phyloP scores from a whole-genome alignment of 2,888 invertebrate species.

The Drosophila recens region DNA sequence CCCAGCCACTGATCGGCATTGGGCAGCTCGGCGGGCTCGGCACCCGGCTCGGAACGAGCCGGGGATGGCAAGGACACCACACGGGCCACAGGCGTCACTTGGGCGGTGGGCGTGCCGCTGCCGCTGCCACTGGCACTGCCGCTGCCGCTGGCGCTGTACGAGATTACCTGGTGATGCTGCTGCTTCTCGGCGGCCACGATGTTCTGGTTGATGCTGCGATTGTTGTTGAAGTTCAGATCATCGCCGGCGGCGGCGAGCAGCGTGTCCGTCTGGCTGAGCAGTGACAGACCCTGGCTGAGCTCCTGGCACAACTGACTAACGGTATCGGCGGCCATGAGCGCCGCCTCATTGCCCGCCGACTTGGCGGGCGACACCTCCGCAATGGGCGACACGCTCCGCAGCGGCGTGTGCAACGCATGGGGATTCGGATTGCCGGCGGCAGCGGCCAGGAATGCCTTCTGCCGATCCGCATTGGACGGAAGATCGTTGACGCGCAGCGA shows the following conservation, averaged over 20 bases:
- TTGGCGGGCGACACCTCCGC: constrained; percentile 90
- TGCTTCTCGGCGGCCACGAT: constrained; percentile 84
- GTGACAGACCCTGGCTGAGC: constrained; percentile 89
- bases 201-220: constrained; percentile 87
- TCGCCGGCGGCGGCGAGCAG: constrained; percentile 81
- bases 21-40: constrained; percentile 87
- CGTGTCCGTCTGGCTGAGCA: constrained; percentile 88
- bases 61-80: constrained; percentile 86
- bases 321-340: constrained; percentile 85
- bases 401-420: constrained; percentile 75
- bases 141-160: constrained; percentile 49
- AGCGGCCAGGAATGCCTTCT: constrained; percentile 85
- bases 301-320: constrained; percentile 92
- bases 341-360: constrained; percentile 76
- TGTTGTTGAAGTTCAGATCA: constrained; percentile 87
- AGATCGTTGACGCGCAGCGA: constrained; percentile 97
- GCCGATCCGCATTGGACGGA: constrained; percentile 96
- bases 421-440: constrained; percentile 74
- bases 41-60: constrained; percentile 59
- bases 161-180: constrained; percentile 73
- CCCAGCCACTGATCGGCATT: constrained; percentile 94
- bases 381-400: constrained; percentile 90
- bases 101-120: constrained; percentile 81
- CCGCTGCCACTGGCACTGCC: constrained; percentile 45
- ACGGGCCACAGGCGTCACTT: constrained; percentile 87